Conservation (phyloP, 2,888 invertebrate species). For the Temnothorax unifasciatus region DNA sequence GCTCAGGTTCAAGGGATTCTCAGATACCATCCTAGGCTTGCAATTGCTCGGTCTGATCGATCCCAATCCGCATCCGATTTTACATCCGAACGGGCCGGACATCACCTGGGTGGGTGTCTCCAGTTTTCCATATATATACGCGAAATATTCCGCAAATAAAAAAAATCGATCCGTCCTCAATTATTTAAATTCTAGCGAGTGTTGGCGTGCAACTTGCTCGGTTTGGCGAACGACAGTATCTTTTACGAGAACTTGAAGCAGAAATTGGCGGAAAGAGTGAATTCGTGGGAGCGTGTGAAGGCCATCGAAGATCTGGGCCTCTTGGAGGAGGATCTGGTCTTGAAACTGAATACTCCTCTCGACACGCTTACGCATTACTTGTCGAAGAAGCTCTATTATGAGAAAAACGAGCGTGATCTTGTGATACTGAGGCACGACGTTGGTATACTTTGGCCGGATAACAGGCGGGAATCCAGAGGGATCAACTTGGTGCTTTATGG, state of each 20-base stretch:
- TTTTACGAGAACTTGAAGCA: constrained; percentile 97
- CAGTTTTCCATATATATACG: not conserved
- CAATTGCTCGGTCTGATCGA: constrained; percentile 96
- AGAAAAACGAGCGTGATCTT: constrained; percentile 95
- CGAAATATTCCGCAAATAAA: not conserved
- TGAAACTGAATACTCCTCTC: constrained; percentile 94
- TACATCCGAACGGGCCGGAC: constrained; percentile 98
- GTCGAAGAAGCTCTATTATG: constrained; percentile 92
- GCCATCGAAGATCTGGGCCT: constrained; percentile 95
- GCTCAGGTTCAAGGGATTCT: constrained; percentile 96
- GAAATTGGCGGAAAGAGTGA: constrained; percentile 93
- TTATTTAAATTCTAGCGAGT: constrained; percentile 89
- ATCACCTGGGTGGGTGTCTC: constrained; percentile 94
- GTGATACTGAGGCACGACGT: constrained; percentile 98
- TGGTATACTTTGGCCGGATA: constrained; percentile 96
- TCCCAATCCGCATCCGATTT: constrained; percentile 93
- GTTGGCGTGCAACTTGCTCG: constrained; percentile 94
- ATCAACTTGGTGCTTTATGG: constrained; percentile 97
- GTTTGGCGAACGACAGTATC: constrained; percentile 94
- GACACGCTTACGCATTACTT: constrained; percentile 97
- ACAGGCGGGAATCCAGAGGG: constrained; percentile 92
- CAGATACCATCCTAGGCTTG: constrained; percentile 95
- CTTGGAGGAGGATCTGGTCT: constrained; percentile 93
- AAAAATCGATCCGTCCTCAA: not conserved
- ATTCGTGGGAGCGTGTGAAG: constrained; percentile 90